These are phyloP conservation scores for Diplazon laetatorius DNA, from an alignment of 2,888 invertebrate species.

Conservation along the genomic window DNA sequence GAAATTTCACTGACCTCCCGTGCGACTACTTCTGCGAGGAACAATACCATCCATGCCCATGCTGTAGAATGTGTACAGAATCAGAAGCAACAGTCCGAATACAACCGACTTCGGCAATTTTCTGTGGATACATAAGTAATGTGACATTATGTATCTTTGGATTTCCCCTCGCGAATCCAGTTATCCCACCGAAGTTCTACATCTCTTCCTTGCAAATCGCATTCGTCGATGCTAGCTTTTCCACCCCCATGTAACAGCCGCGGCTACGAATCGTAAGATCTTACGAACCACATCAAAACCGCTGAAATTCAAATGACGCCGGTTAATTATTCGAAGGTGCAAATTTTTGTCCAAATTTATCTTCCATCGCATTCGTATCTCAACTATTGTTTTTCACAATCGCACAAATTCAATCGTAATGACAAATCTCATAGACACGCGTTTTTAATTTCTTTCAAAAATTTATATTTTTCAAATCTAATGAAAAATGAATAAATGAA, in stretches of 20 bases:
- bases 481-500: too few relatives aligned
- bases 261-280: conserved; percentile 21
- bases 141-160: conserved; percentile 67
- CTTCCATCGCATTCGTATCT: too few relatives aligned
- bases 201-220: background rate
- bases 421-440: background rate
- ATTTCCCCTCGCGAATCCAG: conserved; percentile 20
- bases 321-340: too few relatives aligned
- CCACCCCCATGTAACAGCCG: conserved; percentile 37
- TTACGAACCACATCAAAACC: conserved; percentile 25
- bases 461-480: too few relatives aligned
- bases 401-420: background rate
- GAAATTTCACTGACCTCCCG: conserved; percentile 71
- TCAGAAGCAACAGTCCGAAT: conserved; percentile 76
- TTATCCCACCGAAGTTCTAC: conserved; percentile 4
- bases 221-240: background rate
- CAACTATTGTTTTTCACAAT: too few relatives aligned
- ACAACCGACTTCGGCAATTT: conserved; percentile 76
- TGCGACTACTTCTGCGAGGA: conserved; percentile 70
- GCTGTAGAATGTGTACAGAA: conserved; percentile 79
- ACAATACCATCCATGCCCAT: conserved; percentile 74
- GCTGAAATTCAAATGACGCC: conserved; percentile 17
- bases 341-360: too few relatives aligned
- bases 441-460: too few relatives aligned
- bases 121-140: conserved; percentile 75